Evolutionary conservation across 2,797 vertebrate genomes (phyloP), one percentile per base, ranked within the genome.

Genomic region (Crossoptilon crossoptilon): DNA sequence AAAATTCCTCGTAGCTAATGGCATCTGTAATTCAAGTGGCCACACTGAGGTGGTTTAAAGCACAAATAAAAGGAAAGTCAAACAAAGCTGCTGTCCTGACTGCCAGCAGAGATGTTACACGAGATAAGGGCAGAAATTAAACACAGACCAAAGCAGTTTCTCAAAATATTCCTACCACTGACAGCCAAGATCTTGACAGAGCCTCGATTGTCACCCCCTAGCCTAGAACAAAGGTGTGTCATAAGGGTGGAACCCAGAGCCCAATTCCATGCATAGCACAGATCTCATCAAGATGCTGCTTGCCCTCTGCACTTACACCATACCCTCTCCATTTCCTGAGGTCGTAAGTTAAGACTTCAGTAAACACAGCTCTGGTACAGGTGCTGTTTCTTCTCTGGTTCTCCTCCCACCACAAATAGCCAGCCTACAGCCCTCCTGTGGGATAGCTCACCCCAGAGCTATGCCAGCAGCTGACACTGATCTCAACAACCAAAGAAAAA

Each of bases 331-430:
- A 23, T 59, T 15, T 33, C 58, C 33, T n/a, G n/a, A n/a, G 27
- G 33, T 19, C n/a, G 3, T 4, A 15, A 66, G 18, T 31, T 11
- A 8, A 62, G 35, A 24, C 46, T 53, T 53, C 15, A 35, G 12
- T 35, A 0, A 1, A 33, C 4, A 3, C 27, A 39, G 35, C 44
- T 16, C 29, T 14, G 44, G 18, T 24, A 11, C 7, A 2, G 23
- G 17, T 1, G 13, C 19, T 49, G 37, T 27, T 44, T 22, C 11
- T 35, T 39, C 29, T n/a, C 31, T 33, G 31, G 11, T 56, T 56
- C 12, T 56, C 18, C 12, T 56, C 18, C 31, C 53, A 31, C 53
- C 53, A 55, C 16, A 55, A 6, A 18, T 18, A 31, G 16, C 6
- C 16, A 55, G 53, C 53, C 53, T 18, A 55, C 53, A 55, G 53